A percentile compares a stretch with the other conserved stretches of the same genome.
Conservation (phyloP, 2,888 invertebrate genomes). For the Lasioglossum malachurum region DNA sequence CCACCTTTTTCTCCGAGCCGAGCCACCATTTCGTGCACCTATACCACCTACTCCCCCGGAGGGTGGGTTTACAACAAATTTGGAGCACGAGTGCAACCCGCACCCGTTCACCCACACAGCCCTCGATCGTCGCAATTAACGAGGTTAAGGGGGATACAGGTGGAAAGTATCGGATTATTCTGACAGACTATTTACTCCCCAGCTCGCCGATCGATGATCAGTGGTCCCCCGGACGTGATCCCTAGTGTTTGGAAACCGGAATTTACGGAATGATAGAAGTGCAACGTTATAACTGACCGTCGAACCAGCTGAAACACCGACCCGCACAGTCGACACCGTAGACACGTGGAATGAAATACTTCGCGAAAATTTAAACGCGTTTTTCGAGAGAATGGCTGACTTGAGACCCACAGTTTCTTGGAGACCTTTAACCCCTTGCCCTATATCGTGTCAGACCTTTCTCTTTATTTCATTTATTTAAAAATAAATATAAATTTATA, state of each 20-base stretch:
- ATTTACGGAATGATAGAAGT: not conserved
- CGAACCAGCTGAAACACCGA: too few relatives aligned
- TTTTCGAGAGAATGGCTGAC: too few relatives aligned
- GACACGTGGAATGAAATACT: too few relatives aligned
- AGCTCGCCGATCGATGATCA: not conserved
- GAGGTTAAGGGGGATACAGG: conserved; percentile 11
- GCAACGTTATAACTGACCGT: not conserved
- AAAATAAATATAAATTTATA: too few relatives aligned
- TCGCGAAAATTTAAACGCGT: too few relatives aligned
- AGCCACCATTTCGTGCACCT: not conserved
- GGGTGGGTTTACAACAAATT: not conserved
- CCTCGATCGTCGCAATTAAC: conserved; percentile 9
- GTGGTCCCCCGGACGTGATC: not conserved
- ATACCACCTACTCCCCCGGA: not conserved
- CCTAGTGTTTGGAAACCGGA: not conserved
- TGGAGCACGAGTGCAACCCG: not conserved
- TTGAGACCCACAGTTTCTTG: too few relatives aligned
- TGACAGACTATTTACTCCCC: not conserved
- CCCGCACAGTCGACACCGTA: too few relatives aligned
- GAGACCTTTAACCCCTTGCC: too few relatives aligned
- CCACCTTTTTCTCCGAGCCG: conserved; percentile 14
- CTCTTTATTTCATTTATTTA: too few relatives aligned
- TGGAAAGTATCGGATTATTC: conserved; percentile 12
- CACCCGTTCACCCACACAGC: not conserved
- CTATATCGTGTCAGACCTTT: too few relatives aligned